phyloP scores from a whole-genome alignment of 2,113 vertebrate genomes.

The Vidua chalybeata region DNA sequence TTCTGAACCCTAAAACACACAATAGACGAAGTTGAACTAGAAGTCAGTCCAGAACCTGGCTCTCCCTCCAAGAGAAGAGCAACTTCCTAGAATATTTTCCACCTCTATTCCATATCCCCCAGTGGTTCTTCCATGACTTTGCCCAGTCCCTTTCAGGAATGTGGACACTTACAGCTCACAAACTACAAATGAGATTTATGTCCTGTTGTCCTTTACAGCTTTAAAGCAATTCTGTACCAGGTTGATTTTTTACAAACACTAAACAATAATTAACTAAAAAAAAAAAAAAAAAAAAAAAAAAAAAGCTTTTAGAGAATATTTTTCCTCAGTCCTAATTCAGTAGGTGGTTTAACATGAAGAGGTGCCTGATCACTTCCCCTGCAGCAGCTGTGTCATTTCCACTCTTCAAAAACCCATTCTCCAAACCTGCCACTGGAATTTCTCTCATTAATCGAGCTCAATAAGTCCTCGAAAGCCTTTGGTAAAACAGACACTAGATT shows the following conservation, averaged over 20 bases:
- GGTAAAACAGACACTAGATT: slow-evolving; percentile 69
- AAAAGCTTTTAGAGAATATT: not conserved
- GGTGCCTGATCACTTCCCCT: slow-evolving; percentile 47
- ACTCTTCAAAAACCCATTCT: slow-evolving; percentile 47
- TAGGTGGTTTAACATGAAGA: slow-evolving; percentile 9
- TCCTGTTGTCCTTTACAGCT: not conserved
- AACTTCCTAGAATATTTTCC: not conserved
- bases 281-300: not conserved
- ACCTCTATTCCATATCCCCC: not conserved
- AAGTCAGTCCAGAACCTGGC: not conserved
- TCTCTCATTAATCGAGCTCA: slow-evolving; percentile 65
- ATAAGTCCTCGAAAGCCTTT: slow-evolving; percentile 62
- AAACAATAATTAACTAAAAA: not conserved
- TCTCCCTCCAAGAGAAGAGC: not conserved
- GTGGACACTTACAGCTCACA: not conserved
- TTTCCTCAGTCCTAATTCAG: not conserved
- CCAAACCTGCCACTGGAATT: slow-evolving; percentile 46
- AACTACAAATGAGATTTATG: not conserved
- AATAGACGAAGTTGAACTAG: rapidly evolving
- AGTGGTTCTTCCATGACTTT: not conserved
- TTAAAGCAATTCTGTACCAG: not conserved
- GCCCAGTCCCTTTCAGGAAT: not conserved
- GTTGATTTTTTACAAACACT: not conserved
- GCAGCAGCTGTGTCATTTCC: slow-evolving; percentile 49
- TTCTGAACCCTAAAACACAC: not conserved